Evolutionary conservation across 2,888 invertebrate species (phyloP).

Genomic region (Anorthoa munda): DNA sequence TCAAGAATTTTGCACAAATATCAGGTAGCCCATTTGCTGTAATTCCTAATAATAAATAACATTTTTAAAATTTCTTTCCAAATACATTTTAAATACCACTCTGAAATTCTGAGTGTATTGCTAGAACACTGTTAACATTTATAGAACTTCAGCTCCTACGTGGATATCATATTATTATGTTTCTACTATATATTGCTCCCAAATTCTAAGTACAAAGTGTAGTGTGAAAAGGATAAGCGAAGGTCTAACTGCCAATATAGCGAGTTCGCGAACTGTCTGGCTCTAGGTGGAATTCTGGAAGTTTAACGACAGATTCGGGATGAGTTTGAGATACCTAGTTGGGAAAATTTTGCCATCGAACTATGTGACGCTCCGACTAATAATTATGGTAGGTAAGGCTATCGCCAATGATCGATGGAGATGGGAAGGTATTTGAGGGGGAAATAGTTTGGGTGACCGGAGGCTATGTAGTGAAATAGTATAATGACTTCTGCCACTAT

Average conservation of each 20-base stretch:
- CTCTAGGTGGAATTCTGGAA: slow-evolving; percentile 75
- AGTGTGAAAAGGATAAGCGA: slow-evolving; percentile 70
- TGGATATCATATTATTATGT: slow-evolving; percentile 1
- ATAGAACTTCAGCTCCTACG: background rate
- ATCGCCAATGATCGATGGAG: slow-evolving; percentile 26
- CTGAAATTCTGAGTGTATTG: background rate
- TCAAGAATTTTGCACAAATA: slow-evolving; percentile 23
- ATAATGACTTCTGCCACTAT: slow-evolving; percentile 33
- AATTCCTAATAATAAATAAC: slow-evolving; percentile 12
- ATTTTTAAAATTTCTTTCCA: background rate
- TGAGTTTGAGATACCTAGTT: slow-evolving; percentile 69
- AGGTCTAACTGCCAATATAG: slow-evolving; percentile 77
- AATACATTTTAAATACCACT: background rate
- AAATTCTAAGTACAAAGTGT: slow-evolving; percentile 37
- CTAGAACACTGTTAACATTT: background rate
- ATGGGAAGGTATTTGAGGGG: slow-evolving; percentile 23
- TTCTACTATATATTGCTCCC: background rate
- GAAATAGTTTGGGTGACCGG: slow-evolving; percentile 63
- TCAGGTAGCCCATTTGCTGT: slow-evolving; percentile 21
- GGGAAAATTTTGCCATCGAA: slow-evolving; percentile 65
- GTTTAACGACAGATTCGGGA: slow-evolving; percentile 79
- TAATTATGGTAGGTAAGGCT: slow-evolving; percentile 27
- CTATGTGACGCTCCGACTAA: slow-evolving; percentile 69
- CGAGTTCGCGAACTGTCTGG: slow-evolving; percentile 77
- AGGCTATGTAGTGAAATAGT: slow-evolving; percentile 22